phyloP scores from a whole-genome alignment of 2,888 invertebrate species.

The Rotaria socialis region DNA sequence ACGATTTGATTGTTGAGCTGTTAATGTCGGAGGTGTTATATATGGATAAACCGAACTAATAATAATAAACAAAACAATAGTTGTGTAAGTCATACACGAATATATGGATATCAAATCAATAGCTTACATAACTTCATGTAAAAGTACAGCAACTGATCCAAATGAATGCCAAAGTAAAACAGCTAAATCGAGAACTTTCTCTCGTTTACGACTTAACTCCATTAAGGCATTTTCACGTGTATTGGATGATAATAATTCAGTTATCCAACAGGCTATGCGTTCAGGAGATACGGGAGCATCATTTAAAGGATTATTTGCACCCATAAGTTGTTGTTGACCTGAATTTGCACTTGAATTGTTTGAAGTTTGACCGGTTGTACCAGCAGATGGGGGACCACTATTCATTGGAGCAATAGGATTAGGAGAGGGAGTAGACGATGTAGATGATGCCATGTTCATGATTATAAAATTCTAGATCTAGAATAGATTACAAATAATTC shows the following conservation, averaged over 20 bases:
- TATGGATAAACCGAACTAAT: conserved; percentile 77
- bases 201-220: conserved; percentile 70
- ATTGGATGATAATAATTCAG: conserved; percentile 38
- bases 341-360: neutral
- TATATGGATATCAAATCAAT: too few relatives aligned
- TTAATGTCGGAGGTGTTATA: conserved; percentile 88
- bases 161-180: conserved; percentile 98
- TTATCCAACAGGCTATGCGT: conserved; percentile 42
- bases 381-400: neutral
- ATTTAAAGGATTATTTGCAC: neutral
- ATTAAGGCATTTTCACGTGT: conserved; percentile 44
- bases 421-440: neutral
- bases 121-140: conserved; percentile 82
- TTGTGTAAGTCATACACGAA: too few relatives aligned
- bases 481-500: too few relatives aligned
- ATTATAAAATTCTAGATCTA: neutral
- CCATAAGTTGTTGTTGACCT: neutral
- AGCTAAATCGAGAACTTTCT: conserved; percentile 88
- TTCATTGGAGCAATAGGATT: neutral
- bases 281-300: neutral
- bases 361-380: neutral
- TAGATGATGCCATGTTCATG: conserved; percentile 13
- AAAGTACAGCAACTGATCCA: conserved; percentile 87
- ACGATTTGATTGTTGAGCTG: conserved; percentile 89
- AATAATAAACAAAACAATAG: neutral